Conservation (phyloP, 2,113 vertebrate genomes). For the Oxygymnocypris stewartii region DNA sequence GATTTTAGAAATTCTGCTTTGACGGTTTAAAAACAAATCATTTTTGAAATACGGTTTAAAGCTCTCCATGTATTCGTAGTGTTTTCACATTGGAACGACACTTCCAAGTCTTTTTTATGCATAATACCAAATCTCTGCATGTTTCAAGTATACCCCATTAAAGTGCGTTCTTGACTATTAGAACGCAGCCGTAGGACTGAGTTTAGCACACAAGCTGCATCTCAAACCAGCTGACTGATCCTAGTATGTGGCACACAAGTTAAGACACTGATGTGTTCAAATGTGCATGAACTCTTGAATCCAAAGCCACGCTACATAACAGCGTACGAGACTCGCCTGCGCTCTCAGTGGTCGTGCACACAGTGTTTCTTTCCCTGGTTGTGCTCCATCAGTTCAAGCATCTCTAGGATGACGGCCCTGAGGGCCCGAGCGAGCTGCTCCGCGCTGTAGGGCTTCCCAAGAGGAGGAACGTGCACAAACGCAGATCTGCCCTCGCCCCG, state of each 20-base stretch:
- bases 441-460: slow-evolving; percentile 85
- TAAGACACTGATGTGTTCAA: background rate
- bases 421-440: slow-evolving; percentile 84
- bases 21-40: background rate
- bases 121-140: slow-evolving; percentile 39
- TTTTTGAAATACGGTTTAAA: background rate
- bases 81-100: background rate
- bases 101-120: slow-evolving; percentile 2
- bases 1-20: background rate
- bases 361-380: slow-evolving; percentile 76
- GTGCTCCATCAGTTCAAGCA: slow-evolving; percentile 80
- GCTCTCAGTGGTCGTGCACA: slow-evolving; percentile 77
- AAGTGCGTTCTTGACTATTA: slow-evolving; percentile 8
- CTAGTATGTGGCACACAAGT: background rate
- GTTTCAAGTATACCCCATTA: slow-evolving; percentile 44
- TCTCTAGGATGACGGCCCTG: slow-evolving; percentile 81
- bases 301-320: background rate
- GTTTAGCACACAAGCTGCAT: background rate
- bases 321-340: background rate
- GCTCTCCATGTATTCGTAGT: background rate
- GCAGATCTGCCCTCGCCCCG: slow-evolving; percentile 80
- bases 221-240: background rate
- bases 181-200: background rate
- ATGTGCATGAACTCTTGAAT: background rate
- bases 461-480: slow-evolving; percentile 89